Base-by-base conservation (phyloP, 1,140 invertebrate genomes). In the Trichonephila inaurata region DNA sequence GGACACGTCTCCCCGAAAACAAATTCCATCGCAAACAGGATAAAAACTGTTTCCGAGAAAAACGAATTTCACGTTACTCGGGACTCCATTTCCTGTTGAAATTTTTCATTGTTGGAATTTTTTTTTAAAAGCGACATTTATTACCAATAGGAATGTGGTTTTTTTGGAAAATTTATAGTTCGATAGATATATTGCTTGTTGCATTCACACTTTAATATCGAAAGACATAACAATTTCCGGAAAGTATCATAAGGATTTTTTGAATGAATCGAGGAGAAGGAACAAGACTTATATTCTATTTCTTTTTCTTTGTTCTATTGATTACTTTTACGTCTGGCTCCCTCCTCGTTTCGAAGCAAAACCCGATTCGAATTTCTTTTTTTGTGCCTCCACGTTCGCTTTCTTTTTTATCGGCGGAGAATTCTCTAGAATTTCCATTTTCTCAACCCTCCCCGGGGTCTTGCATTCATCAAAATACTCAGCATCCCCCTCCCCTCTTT, bases 41-140 rank as follows among this genome's bases (percentile, higher is more conserved):
- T 83, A 83, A 83, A 83, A 83, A 83, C 85, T 62, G n/a, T 87
- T 87, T 87, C 40, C 12, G 19, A 21, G 85, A 62, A 87, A 87
- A 87, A 61, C 85, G 85, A 87, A 87, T 87, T 87, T 87, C 85
- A 58, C 85, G 61, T 62, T 64, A 85, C 24, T 85, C 82, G 21
- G 82, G 28, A 85, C 51, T 85, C 82, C 51, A 85, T 85, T 85
- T 85, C 82, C 82, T 85, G 51, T 85, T 51, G 82, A 85, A 85
- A 77, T 85, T 51, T 58, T 60, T 85, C 82, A 85, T 51, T 85
- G 21, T 51, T 85, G 7, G 10, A 19, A 21, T n/a, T n/a, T 51
- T 58, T n/a, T 83, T 83, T 83, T 28, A 28, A 83, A 51, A 83
- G 24, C 82, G 82, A 83, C 51, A 19, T 83, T 83, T 83, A 83